phyloP scores from a whole-genome alignment of 1,140 invertebrate species.

The Drosophila chauvacae region DNA sequence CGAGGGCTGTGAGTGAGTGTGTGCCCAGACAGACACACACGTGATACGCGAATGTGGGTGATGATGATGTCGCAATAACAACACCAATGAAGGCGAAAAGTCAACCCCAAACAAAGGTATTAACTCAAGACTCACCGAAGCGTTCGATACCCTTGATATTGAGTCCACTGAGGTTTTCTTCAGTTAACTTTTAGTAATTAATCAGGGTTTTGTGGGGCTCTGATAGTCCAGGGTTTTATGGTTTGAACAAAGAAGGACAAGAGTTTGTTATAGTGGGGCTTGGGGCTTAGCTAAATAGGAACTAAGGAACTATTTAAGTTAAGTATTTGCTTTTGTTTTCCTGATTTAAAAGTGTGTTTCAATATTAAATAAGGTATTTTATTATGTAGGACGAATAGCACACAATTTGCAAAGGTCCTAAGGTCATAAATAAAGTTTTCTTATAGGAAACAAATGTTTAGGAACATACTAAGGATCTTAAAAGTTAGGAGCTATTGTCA shows the following conservation, averaged over 20 bases:
- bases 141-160: constrained; percentile 24
- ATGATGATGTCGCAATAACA: constrained; percentile 25
- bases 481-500: neutral
- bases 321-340: neutral
- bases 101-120: neutral
- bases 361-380: neutral
- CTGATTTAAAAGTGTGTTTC: neutral
- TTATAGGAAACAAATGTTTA: too few relatives aligned
- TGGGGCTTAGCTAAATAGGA: too few relatives aligned
- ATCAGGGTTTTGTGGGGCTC: neutral
- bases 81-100: constrained; percentile 14
- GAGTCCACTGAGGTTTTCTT: neutral
- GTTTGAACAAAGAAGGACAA: neutral
- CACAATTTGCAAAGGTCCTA: neutral
- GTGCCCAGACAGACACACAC: constrained; percentile 44
- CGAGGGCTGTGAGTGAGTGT: constrained; percentile 13
- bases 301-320: neutral
- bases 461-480: neutral
- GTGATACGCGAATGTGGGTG: constrained; percentile 44
- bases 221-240: neutral
- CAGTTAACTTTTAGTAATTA: neutral
- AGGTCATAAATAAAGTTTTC: neutral
- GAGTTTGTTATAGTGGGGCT: too few relatives aligned
- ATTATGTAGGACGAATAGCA: neutral
- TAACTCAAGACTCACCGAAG: constrained; percentile 16